Evolutionary conservation across 2,888 invertebrate species (phyloP), one percentile per base, ranked within the genome.

Genomic region (Marronus borbonicus): DNA sequence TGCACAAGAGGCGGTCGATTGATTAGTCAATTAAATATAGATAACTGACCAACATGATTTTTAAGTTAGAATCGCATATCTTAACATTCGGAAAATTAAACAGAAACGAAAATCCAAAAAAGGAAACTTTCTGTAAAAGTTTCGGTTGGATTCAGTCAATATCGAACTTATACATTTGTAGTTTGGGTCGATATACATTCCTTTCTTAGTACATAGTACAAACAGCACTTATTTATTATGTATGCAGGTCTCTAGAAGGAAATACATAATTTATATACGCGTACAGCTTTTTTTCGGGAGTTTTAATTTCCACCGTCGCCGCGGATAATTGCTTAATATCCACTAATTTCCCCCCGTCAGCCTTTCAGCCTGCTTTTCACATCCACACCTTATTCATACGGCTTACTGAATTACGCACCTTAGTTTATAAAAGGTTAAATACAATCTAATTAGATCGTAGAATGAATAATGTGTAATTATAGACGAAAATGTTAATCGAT

Each of bases 281-380:
- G n/a, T 62, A 8, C 12, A 44, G 44, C 12, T 44, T 55, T 20
- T 66, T 66, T 66, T 66, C 20, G 44, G 20, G 55, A 10, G 62
- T 39, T 66, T 66, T 66, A 66, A 66, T 66, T 66, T 66, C 20
- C 44, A 66, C 17, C 55, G 20, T 20, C 8, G 50, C 49, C n/a
- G 50, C 44, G 12, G 44, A 44, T 68, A 68, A 68, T 68, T 68
- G 68, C 68, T 50, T 68, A 68, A 68, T 68, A 68, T 68, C 68
- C 68, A 68, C 68, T 44, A 44, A 31, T 62, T 62, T 62, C 62
- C 62, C 39, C 44, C 44, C 44, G 8, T 12, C 8, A 44, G 12
- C 44, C 12, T 55, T 55, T 55, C 31, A 31, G 17, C 55, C 20
- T 7, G 55, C 20, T 17, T 55, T 55, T 17, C 17, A 52, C 52